Evolutionary conservation across 2,113 vertebrate genomes (phyloP).

Genomic region (Stigmatopora argus): DNA sequence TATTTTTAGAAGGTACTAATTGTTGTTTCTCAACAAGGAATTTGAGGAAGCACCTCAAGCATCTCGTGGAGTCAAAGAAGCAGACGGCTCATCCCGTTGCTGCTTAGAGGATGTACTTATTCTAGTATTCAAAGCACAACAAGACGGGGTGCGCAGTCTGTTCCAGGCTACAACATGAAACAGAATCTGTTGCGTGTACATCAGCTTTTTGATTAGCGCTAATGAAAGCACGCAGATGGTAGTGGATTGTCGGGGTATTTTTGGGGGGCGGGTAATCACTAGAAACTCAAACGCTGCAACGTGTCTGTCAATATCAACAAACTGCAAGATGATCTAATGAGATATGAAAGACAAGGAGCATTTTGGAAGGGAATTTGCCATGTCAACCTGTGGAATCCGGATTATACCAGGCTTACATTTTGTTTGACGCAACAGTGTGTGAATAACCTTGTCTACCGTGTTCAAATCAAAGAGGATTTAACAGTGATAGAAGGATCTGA

Average conservation of each 20-base stretch:
- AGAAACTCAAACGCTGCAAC: constrained; percentile 8
- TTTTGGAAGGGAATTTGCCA: neutral
- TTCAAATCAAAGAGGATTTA: neutral
- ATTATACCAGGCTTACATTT: neutral
- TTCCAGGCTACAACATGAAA: constrained; percentile 9
- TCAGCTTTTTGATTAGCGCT: constrained; percentile 8
- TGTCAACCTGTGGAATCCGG: neutral
- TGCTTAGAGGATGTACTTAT: constrained; percentile 1
- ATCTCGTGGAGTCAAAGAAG: constrained; percentile 3
- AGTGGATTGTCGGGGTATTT: neutral
- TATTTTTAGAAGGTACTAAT: neutral
- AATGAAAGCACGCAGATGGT: constrained; percentile 5
- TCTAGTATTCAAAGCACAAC: constrained; percentile 6
- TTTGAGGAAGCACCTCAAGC: constrained; percentile 12
- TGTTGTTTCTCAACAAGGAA: constrained; percentile 3
- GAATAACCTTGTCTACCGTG: neutral
- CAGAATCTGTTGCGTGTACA: constrained; percentile 1
- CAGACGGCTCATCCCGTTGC: constrained; percentile 1
- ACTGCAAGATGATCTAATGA: neutral
- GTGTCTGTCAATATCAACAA: neutral
- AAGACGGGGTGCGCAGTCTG: neutral
- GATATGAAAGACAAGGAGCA: neutral
- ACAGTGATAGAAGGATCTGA: neutral
- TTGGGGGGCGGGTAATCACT: constrained; percentile 4
- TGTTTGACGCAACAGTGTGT: neutral